These are phyloP conservation scores for Argopecten irradians DNA, from an alignment of 1,140 invertebrate genomes.

Conservation along the genomic window DNA sequence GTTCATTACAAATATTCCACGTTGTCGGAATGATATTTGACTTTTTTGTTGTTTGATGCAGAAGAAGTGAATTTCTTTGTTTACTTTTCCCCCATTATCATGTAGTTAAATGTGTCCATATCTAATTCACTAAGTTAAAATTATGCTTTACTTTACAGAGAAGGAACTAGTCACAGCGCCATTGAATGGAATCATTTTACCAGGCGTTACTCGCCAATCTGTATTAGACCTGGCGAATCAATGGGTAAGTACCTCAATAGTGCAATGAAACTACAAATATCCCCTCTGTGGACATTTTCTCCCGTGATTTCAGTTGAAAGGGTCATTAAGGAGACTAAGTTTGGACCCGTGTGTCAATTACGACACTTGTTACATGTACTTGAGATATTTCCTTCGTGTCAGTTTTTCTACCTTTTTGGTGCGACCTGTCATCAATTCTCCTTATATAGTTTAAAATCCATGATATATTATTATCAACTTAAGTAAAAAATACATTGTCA, in stretches of 20 bases:
- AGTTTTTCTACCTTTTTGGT: no score
- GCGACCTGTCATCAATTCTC: not conserved
- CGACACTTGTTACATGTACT: no score
- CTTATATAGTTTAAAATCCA: not conserved
- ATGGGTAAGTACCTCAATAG: constrained; percentile 81
- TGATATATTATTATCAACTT: not conserved
- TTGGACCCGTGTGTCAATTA: not conserved
- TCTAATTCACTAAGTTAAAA: not conserved
- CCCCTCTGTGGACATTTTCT: not conserved
- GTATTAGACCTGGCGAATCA: constrained; percentile 88
- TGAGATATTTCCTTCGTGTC: not conserved
- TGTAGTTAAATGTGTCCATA: no score
- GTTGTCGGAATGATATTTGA: no score
- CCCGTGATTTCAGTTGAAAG: not conserved
- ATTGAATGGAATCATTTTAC: constrained; percentile 88
- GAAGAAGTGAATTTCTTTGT: no score
- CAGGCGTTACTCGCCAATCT: constrained; percentile 93
- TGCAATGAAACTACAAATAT: not conserved
- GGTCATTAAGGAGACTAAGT: not conserved
- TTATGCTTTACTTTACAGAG: constrained; percentile 81
- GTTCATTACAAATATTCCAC: no score
- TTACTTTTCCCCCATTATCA: no score
- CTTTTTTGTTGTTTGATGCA: no score
- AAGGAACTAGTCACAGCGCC: constrained; percentile 96
- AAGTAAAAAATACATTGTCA: not conserved